These are phyloP conservation scores for Sciurus niger DNA, from an alignment of 2,113 vertebrate species.

Conservation along the genomic window DNA sequence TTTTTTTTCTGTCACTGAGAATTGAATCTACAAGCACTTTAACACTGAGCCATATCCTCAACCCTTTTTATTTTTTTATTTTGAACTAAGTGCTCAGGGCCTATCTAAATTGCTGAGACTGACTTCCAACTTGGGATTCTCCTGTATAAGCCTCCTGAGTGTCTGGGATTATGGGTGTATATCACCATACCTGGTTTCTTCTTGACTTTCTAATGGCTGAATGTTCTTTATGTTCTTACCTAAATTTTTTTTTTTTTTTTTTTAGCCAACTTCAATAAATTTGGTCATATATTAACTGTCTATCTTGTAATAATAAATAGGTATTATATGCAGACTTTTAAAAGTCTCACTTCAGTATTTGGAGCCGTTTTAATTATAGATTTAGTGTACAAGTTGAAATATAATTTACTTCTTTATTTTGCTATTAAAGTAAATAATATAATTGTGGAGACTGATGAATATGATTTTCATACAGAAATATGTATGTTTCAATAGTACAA, in stretches of 20 bases:
- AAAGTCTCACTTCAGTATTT: background rate
- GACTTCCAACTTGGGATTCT: too few relatives aligned
- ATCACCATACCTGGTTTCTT: background rate
- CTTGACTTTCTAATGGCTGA: background rate
- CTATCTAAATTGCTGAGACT: too few relatives aligned
- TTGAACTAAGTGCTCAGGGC: too few relatives aligned
- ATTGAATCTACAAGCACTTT: too few relatives aligned
- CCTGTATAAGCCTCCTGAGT: too few relatives aligned
- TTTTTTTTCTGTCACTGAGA: too few relatives aligned
- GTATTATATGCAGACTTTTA: background rate
- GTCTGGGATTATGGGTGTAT: too few relatives aligned
- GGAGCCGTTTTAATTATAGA: background rate
- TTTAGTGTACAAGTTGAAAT: background rate
- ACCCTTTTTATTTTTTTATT: too few relatives aligned
- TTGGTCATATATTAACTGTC: background rate
- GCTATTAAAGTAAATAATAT: background rate
- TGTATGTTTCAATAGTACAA: background rate
- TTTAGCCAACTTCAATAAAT: background rate
- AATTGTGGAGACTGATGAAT: background rate
- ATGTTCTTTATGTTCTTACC: background rate
- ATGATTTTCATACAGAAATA: background rate
- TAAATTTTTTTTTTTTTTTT: background rate
- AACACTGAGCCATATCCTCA: too few relatives aligned
- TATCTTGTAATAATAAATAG: background rate
- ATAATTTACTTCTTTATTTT: background rate